phyloP scores from a whole-genome alignment of 1,140 invertebrate genomes.

The Heliothis virescens region DNA sequence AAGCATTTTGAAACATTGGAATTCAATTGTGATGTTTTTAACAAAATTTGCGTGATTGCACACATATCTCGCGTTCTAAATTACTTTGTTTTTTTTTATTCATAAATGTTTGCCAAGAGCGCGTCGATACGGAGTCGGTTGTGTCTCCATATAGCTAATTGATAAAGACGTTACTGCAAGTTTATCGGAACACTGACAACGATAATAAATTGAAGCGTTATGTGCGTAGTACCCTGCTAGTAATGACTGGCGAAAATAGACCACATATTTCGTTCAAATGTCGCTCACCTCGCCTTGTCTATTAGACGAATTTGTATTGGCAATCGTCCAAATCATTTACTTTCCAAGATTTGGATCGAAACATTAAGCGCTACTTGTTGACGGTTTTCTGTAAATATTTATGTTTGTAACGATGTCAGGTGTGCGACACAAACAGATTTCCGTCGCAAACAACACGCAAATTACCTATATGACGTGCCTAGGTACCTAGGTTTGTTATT shows the following conservation, averaged over 20 bases:
- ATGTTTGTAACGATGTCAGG: slow-evolving; percentile 50
- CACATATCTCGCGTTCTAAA: slow-evolving; percentile 3
- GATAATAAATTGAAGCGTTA: slow-evolving; percentile 41
- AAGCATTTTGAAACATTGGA: background rate
- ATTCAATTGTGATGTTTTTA: slow-evolving; percentile 1
- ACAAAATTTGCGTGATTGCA: slow-evolving; percentile 4
- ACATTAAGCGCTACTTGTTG: slow-evolving; percentile 37
- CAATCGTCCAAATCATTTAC: slow-evolving; percentile 74
- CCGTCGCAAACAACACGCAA: slow-evolving; percentile 1
- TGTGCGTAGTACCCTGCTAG: slow-evolving; percentile 52
- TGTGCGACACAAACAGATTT: slow-evolving; percentile 26
- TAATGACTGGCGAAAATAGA: slow-evolving; percentile 76
- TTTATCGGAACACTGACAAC: slow-evolving; percentile 22
- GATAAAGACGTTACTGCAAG: slow-evolving; percentile 33
- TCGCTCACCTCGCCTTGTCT: slow-evolving; percentile 75
- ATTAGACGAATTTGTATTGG: slow-evolving; percentile 75
- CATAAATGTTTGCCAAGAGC: slow-evolving; percentile 24
- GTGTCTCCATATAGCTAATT: slow-evolving; percentile 26
- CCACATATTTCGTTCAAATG: slow-evolving; percentile 68
- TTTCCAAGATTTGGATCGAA: slow-evolving; percentile 58
- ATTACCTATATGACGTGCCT: slow-evolving; percentile 12
- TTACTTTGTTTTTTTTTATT: slow-evolving; percentile 32
- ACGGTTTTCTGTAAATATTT: slow-evolving; percentile 59
- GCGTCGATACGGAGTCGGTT: background rate
- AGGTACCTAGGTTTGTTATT: too few relatives aligned